These are phyloP conservation scores for Diplolepis rosae DNA, from an alignment of 2,888 invertebrate genomes.

Conservation along the genomic window DNA sequence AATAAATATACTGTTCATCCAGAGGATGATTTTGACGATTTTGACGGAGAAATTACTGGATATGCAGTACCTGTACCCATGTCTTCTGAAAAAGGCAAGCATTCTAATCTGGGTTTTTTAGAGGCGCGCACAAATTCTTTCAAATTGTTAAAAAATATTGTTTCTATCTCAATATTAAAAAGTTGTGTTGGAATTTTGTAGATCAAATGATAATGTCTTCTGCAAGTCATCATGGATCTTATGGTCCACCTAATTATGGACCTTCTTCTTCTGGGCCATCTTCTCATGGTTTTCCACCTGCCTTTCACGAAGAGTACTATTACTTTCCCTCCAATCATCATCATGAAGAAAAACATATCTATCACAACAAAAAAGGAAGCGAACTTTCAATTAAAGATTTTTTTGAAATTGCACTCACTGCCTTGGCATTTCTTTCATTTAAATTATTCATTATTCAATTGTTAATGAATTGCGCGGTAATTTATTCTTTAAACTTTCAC, in stretches of 20 bases:
- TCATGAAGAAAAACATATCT: conserved; percentile 63
- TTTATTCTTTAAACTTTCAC: too few species aligned
- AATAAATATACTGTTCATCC: conserved; percentile 65
- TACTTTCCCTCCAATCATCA: conserved; percentile 52
- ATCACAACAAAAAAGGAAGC: conserved; percentile 71
- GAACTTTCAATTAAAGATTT: conserved; percentile 83
- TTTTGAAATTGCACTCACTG: conserved; percentile 87
- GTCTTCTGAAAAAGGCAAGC: conserved; percentile 62
- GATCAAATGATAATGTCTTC: conserved; percentile 58
- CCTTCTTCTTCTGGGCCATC: conserved; percentile 48
- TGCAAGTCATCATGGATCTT: conserved; percentile 60
- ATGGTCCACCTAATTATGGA: conserved; percentile 39
- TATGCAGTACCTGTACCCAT: conserved; percentile 72
- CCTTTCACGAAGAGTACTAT: conserved; percentile 67
- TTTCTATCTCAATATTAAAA: neutral
- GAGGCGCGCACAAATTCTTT: conserved; percentile 12
- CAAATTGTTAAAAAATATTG: conserved; percentile 26
- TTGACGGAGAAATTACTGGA: conserved; percentile 79
- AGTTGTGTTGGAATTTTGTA: too few species aligned
- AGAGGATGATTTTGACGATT: conserved; percentile 75
- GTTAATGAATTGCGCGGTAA: conserved; percentile 84
- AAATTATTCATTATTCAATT: conserved; percentile 87
- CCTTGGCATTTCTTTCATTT: conserved; percentile 87
- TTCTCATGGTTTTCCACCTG: conserved; percentile 52
- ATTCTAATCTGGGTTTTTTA: conserved; percentile 48